Conservation (phyloP, 1,140 invertebrate genomes). For the Monomorium pharaonis region DNA sequence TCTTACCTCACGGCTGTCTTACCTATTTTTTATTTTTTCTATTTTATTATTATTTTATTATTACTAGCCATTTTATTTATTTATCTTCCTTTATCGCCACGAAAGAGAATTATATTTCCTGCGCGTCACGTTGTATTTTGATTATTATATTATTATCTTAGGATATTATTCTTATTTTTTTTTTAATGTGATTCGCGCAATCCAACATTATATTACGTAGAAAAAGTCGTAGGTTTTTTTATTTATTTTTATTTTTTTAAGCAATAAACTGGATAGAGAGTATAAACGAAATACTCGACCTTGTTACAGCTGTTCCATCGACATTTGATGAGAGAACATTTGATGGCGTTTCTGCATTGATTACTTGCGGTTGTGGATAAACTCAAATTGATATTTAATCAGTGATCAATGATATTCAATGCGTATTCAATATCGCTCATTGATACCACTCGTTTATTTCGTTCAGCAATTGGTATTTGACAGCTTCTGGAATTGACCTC, state of each 20-base stretch:
- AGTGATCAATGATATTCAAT: conserved; percentile 19
- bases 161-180: neutral
- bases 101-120: neutral
- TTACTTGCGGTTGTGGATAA: conserved; percentile 2
- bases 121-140: neutral
- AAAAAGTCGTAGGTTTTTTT: neutral
- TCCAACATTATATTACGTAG: neutral
- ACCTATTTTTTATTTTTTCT: neutral
- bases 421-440: conserved; percentile 12
- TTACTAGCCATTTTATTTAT: neutral
- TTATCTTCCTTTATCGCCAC: neutral
- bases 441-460: conserved; percentile 25
- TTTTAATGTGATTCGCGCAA: no score
- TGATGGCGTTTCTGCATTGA: neutral
- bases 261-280: conserved; percentile 23
- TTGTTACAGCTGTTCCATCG: neutral
- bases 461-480: neutral
- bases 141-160: neutral
- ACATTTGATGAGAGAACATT: neutral
- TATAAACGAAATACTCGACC: conserved; percentile 23
- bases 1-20: neutral
- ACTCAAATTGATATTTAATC: conserved; percentile 51
- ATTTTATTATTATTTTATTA: neutral
- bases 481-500: neutral
- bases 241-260: neutral